Base-by-base conservation (phyloP, 2,113 vertebrate genomes). In the Colistium nudipinnis region DNA sequence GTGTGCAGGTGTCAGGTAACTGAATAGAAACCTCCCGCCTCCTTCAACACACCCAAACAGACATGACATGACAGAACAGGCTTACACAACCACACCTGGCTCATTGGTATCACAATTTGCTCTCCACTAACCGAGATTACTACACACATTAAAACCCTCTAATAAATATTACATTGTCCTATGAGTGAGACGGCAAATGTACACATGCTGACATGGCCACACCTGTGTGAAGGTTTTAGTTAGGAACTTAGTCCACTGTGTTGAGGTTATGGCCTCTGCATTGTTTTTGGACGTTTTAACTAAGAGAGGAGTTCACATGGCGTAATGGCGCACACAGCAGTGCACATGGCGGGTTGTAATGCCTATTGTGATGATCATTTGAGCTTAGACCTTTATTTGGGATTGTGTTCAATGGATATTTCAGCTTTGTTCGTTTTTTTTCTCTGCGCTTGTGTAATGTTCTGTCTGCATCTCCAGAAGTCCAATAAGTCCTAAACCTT, bases 1-100 rank as follows among this genome's bases (percentile, higher is more conserved):
- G 44, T 44, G 59, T 57, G 61, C 52, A 41, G 73, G 83, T 82
- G 53, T 87, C 85, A 60, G 63, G 52, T 87, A 31, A 65, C 72
- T 28, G 53, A 64, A 53, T 5, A 36, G 24, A 45, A 31, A 17
- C 49, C 59, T 36, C 64, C 66, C 62, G 6, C 49, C 28, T 51
- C 27, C 45, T 52, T 17, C 3, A 64, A 48, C 61, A 78, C 80
- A 60, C 69, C 73, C 70, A 47, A 41, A 44, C n/a, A 27, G 55
- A 39, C 65, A 39, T 16, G 54, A 39, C 56, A n/a, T 33, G 54
- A 56, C 38, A 52, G 45, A 72, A 74, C 75, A 67, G 54, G 67
- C 24, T 53, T 9, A 38, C 45, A 57, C 31, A 68, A 17, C 62
- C 62, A 68, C 67, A 61, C 88, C 82, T 45, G 39, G 22, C 36